A percentile compares a stretch with the other conserved stretches of the same genome.
These are phyloP conservation scores for Chironomus tepperi DNA, from an alignment of 1,140 invertebrate species.

Conservation along the genomic window DNA sequence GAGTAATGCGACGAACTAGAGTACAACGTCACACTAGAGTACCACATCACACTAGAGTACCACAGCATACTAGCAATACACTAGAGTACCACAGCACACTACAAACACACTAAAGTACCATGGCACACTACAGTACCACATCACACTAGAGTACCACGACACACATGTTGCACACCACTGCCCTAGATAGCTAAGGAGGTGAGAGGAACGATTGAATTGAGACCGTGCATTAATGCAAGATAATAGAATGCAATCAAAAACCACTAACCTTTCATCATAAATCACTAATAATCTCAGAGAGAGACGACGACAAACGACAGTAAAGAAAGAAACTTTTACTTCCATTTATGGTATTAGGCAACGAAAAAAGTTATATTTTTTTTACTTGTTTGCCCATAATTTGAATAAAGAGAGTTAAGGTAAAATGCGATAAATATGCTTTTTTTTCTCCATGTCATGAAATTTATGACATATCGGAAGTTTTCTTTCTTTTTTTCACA, in stretches of 20 bases:
- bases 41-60: too few species aligned
- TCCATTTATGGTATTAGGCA: constrained; percentile 6
- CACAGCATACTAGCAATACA: too few species aligned
- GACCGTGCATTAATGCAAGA: neutral
- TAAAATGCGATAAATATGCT: constrained; percentile 14
- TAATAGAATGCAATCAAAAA: constrained; percentile 9
- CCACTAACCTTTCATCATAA: constrained; percentile 12
- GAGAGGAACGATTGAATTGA: too few species aligned
- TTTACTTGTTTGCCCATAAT: neutral
- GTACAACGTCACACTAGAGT: too few species aligned
- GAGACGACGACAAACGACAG: constrained; percentile 7
- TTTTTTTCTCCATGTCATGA: constrained; percentile 9
- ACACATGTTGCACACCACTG: too few species aligned
- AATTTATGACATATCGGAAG: constrained; percentile 13
- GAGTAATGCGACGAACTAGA: too few species aligned
- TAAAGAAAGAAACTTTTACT: constrained; percentile 6
- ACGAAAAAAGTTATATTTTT: neutral
- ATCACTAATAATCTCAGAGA: neutral
- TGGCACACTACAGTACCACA: too few species aligned
- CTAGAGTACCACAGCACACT: too few species aligned
- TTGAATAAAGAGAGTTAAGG: constrained; percentile 2
- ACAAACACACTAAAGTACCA: too few species aligned
- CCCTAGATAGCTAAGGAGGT: too few species aligned
- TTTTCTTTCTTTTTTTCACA: neutral
- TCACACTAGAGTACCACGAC: too few species aligned